Conservation (phyloP, 1,140 invertebrate species). For the Bombus affinis region DNA sequence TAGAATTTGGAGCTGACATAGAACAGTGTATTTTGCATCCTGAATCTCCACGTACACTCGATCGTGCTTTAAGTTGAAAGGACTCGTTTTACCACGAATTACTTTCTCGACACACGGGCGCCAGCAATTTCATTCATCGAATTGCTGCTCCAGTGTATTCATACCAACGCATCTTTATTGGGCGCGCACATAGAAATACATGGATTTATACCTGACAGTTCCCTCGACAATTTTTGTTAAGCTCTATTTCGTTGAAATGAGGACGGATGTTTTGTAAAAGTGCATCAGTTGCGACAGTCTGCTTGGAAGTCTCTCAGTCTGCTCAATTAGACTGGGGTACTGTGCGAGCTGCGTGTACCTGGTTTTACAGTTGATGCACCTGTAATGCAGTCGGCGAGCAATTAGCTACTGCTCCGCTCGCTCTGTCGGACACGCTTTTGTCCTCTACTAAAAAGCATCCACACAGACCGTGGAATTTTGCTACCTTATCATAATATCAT, state of each 20-base stretch:
- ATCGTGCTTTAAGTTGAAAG: conserved; percentile 29
- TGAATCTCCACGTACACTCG: conserved; percentile 6
- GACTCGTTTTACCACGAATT: background rate
- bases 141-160: conserved; percentile 3
- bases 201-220: conserved; percentile 32
- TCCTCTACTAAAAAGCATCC: background rate
- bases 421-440: conserved; percentile 10
- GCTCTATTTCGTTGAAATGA: background rate
- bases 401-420: conserved; percentile 50
- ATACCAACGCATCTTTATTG: background rate
- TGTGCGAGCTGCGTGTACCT: conserved; percentile 40
- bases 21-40: conserved; percentile 15
- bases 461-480: background rate
- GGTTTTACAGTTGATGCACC: conserved; percentile 57
- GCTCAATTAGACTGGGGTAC: conserved; percentile 65
- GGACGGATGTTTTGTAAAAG: conserved; percentile 49
- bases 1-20: too few species aligned
- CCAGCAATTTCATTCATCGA: background rate
- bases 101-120: background rate
- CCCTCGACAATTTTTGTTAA: conserved; percentile 12
- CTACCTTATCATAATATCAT: background rate
- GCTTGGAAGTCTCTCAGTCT: conserved; percentile 12
- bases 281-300: conserved; percentile 53
- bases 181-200: background rate
- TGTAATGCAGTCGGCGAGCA: conserved; percentile 63